Percentiles rank a stretch among this genome's conserved stretches.
These are phyloP conservation scores for Leptodactylus fallax DNA, from an alignment of 2,797 vertebrate genomes.

Conservation along the genomic window DNA sequence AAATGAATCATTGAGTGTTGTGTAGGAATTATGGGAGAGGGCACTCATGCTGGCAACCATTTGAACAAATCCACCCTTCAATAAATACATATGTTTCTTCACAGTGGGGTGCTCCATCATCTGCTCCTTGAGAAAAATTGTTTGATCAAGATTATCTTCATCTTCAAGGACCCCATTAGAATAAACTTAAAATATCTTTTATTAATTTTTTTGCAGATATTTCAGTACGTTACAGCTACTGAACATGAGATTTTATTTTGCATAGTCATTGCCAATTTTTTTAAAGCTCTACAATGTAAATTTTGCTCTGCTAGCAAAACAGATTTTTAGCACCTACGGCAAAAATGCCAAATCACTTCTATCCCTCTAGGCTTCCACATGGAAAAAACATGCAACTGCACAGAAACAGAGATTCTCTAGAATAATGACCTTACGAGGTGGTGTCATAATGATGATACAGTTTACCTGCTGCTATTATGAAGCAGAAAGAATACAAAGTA, in stretches of 20 bases:
- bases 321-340: not conserved
- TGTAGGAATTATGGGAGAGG: not conserved
- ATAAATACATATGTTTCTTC: slow-evolving; percentile 42
- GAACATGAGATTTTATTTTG: not conserved
- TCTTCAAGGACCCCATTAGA: slow-evolving; percentile 26
- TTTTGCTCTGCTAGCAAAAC: not conserved
- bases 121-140: slow-evolving; percentile 35
- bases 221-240: not conserved
- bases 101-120: slow-evolving; percentile 22
- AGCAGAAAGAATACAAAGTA: not conserved
- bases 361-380: not conserved
- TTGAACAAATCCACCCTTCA: slow-evolving; percentile 40
- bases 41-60: slow-evolving; percentile 38
- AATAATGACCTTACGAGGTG: not conserved
- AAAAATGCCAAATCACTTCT: not conserved
- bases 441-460: not conserved
- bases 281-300: slow-evolving; percentile 13
- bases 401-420: not conserved
- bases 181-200: slow-evolving; percentile 11
- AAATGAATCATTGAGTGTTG: slow-evolving; percentile 13
- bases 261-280: not conserved
- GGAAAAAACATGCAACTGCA: not conserved
- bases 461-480: too few relatives aligned
- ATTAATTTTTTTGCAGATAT: slow-evolving; percentile 12
- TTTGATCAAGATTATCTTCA: slow-evolving; percentile 45